Conservation (phyloP, 2,888 invertebrate genomes). For the Drosophila ezoana region DNA sequence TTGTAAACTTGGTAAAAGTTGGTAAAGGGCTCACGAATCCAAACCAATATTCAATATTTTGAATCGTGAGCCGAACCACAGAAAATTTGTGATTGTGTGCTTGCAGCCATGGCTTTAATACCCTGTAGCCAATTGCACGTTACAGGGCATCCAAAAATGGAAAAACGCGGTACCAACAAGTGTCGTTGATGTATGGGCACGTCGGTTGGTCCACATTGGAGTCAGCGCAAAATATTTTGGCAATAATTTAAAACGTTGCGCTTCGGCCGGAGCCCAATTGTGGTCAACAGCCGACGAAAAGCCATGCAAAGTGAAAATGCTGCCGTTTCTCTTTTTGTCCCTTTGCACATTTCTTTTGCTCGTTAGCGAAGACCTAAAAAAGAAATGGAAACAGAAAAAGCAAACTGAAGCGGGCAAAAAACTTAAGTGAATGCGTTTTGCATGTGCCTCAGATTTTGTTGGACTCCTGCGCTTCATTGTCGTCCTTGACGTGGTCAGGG, state of each 20-base stretch:
- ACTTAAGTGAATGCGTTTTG: slow-evolving; percentile 66
- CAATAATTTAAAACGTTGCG: slow-evolving; percentile 57
- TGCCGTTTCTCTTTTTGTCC: slow-evolving; percentile 9
- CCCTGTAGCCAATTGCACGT: neutral
- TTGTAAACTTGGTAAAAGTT: no score
- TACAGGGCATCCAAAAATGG: slow-evolving; percentile 14
- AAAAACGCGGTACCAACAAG: slow-evolving; percentile 47
- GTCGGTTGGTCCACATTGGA: slow-evolving; percentile 53
- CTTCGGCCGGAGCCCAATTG: slow-evolving; percentile 36
- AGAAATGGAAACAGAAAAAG: slow-evolving; percentile 4
- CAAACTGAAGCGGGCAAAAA: slow-evolving; percentile 7
- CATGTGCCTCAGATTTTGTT: slow-evolving; percentile 67
- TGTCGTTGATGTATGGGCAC: slow-evolving; percentile 55
- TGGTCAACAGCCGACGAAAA: slow-evolving; percentile 42
- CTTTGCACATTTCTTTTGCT: slow-evolving; percentile 28
- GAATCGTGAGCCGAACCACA: no score
- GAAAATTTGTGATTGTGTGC: neutral
- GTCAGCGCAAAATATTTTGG: slow-evolving; percentile 56
- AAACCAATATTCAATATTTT: no score
- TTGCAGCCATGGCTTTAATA: neutral
- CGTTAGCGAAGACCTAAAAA: slow-evolving; percentile 38
- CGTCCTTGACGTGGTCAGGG: slow-evolving; percentile 57
- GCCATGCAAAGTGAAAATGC: slow-evolving; percentile 35
- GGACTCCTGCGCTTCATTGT: slow-evolving; percentile 44
- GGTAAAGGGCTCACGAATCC: no score